Evolutionary conservation across 2,888 invertebrate species (phyloP).

Genomic region (Pristionchus arcanus): DNA sequence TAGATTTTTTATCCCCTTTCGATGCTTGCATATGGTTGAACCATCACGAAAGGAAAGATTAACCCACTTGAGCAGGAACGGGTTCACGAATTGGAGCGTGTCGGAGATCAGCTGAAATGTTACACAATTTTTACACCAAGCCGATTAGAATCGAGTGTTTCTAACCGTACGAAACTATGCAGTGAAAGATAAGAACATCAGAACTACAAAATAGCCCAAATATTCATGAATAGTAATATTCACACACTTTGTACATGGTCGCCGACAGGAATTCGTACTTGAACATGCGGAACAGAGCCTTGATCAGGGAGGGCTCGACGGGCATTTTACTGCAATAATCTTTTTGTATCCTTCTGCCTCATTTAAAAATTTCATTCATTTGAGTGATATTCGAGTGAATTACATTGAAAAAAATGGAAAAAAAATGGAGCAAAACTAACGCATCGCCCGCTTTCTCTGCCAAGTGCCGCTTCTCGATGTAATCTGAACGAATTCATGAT

Average conservation of each 20-base stretch:
- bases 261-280: slow-evolving; percentile 91
- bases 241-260: slow-evolving; percentile 80
- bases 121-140: neutral
- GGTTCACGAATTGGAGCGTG: slow-evolving; percentile 89
- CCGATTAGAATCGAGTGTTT: neutral
- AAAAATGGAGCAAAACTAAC: neutral
- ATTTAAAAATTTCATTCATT: too few species aligned
- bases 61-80: slow-evolving; percentile 89
- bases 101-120: slow-evolving; percentile 66
- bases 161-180: neutral
- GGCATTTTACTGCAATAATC: neutral
- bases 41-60: too few species aligned
- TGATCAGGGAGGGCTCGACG: slow-evolving; percentile 88
- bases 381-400: too few species aligned
- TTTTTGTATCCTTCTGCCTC: too few species aligned
- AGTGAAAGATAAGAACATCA: neutral
- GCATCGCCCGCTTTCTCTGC: neutral
- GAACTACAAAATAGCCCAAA: neutral
- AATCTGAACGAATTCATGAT: neutral
- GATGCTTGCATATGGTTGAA: too few species aligned
- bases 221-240: neutral
- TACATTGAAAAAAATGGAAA: neutral
- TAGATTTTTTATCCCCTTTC: too few species aligned
- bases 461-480: neutral
- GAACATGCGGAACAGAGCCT: slow-evolving; percentile 90